A percentile compares a stretch with the other conserved stretches of the same genome.
Conservation (phyloP, 1,140 invertebrate species). For the Brachystomella parvula region DNA sequence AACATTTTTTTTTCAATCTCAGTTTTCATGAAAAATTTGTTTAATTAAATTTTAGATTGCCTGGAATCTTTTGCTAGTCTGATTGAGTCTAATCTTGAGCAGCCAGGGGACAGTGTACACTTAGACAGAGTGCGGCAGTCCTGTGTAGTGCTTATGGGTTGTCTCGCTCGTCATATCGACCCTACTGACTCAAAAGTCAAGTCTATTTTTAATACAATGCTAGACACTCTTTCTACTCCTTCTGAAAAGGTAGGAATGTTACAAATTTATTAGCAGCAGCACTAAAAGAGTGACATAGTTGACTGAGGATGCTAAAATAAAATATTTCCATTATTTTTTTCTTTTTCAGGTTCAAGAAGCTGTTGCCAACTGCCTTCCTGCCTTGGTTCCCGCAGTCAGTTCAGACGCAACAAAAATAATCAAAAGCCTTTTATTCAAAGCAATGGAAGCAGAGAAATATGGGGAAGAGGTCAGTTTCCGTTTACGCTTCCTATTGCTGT, state of each 20-base stretch:
- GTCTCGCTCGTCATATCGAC: conserved; percentile 87
- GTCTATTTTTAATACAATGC: conserved; percentile 82
- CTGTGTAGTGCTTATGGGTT: conserved; percentile 94
- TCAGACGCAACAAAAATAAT: conserved; percentile 80
- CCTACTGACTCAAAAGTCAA: conserved; percentile 77
- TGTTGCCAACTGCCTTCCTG: conserved; percentile 90
- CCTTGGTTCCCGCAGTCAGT: conserved; percentile 83
- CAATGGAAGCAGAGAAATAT: conserved; percentile 90
- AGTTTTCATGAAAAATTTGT: conserved; percentile 11
- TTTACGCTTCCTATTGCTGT: conserved; percentile 47
- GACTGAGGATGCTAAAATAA: background rate
- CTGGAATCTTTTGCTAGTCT: conserved; percentile 70
- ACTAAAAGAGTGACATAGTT: background rate
- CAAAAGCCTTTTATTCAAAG: conserved; percentile 73
- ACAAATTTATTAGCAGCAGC: background rate
- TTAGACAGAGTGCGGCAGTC: conserved; percentile 89
- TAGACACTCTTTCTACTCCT: conserved; percentile 87
- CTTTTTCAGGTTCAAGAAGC: conserved; percentile 82
- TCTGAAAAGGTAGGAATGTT: conserved; percentile 68
- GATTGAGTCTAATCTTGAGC: conserved; percentile 83
- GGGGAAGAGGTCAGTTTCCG: conserved; percentile 71
- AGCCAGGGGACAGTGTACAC: conserved; percentile 77
- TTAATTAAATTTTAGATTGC: conserved; percentile 36
- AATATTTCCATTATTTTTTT: conserved; percentile 17
- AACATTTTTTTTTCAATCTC: conserved; percentile 4